Evolutionary conservation across 2,113 vertebrate species (phyloP).

Genomic region (Vireo altiloquus): DNA sequence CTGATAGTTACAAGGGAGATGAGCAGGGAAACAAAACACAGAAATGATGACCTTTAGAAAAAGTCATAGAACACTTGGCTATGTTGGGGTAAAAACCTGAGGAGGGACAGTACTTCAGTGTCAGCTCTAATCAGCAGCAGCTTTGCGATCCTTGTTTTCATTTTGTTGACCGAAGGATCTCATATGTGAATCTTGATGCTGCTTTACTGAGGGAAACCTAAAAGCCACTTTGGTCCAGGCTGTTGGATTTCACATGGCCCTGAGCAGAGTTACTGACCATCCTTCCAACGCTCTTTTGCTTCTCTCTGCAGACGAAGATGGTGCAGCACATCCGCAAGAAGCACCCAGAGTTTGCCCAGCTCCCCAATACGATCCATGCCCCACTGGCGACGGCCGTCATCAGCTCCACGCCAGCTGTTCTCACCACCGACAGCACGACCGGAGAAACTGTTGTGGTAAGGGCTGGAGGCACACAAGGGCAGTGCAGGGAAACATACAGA

Average conservation of each 20-base stretch:
- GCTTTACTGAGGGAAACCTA: background rate
- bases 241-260: background rate
- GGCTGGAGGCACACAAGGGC: background rate
- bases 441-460: constrained; percentile 94
- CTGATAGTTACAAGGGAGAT: background rate
- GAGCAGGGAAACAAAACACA: background rate
- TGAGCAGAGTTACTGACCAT: background rate
- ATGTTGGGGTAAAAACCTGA: background rate
- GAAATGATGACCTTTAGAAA: background rate
- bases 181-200: background rate
- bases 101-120: background rate
- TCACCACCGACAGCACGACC: constrained; percentile 80
- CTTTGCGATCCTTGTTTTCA: background rate
- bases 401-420: constrained; percentile 83
- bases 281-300: background rate
- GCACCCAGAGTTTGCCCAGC: constrained; percentile 89
- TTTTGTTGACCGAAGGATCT: background rate
- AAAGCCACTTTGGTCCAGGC: background rate
- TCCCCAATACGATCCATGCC: constrained; percentile 79
- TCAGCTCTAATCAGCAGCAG: background rate
- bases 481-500: background rate
- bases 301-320: constrained; percentile 88
- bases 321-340: constrained; percentile 99
- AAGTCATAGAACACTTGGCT: background rate
- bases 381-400: constrained; percentile 85